Evolutionary conservation across 2,888 invertebrate species (phyloP).

Genomic region (Odontocerum albicorne): DNA sequence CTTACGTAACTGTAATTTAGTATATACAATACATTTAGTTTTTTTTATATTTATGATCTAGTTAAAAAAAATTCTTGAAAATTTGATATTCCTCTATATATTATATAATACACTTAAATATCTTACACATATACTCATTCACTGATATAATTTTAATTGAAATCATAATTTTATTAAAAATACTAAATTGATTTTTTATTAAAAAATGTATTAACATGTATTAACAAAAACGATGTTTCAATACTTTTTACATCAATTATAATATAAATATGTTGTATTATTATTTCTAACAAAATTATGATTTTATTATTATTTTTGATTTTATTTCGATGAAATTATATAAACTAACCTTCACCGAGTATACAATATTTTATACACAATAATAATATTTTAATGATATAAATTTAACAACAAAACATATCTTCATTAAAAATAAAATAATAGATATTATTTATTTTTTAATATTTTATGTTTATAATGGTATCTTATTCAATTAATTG

Average conservation of each 20-base stretch:
- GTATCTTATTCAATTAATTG: constrained; percentile 13
- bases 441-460: constrained; percentile 5
- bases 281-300: not conserved
- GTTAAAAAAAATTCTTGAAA: too few species aligned
- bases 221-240: too few species aligned
- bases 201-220: not conserved
- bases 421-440: not conserved
- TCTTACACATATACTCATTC: not conserved
- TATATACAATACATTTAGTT: too few species aligned
- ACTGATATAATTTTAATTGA: not conserved
- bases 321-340: constrained; percentile 10
- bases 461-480: constrained; percentile 11
- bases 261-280: too few species aligned
- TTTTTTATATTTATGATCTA: too few species aligned
- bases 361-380: constrained; percentile 8
- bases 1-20: too few species aligned
- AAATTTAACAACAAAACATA: not conserved
- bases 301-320: not conserved
- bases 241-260: too few species aligned
- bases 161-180: not conserved
- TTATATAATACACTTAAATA: not conserved
- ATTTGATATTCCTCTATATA: too few species aligned
- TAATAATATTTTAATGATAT: constrained; percentile 4
- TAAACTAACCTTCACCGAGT: not conserved
- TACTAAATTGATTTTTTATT: not conserved